phyloP scores from a whole-genome alignment of 2,797 vertebrate species.

The Cyprinodon diabolis region DNA sequence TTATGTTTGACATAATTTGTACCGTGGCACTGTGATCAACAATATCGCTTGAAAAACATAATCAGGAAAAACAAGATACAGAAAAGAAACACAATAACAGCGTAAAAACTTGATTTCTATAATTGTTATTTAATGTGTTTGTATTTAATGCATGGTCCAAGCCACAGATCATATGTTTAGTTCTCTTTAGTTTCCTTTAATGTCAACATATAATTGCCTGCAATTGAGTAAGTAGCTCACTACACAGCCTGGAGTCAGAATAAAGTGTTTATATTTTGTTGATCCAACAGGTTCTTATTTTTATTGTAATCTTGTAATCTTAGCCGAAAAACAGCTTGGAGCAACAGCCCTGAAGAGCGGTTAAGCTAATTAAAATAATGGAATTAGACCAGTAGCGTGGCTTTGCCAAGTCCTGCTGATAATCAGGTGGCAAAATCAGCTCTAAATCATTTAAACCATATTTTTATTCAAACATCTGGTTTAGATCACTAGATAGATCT shows the following conservation, averaged over 20 bases:
- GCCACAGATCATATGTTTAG: neutral
- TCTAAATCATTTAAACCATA: neutral
- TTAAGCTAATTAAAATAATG: conserved; percentile 5
- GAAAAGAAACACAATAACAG: neutral
- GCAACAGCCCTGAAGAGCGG: neutral
- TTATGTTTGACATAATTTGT: conserved; percentile 47
- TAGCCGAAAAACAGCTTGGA: neutral
- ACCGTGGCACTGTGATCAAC: conserved; percentile 13
- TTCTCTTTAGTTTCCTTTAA: neutral
- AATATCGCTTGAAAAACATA: conserved; percentile 15
- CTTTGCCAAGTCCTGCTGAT: neutral
- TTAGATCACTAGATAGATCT: neutral
- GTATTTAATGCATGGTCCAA: neutral
- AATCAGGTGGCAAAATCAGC: neutral
- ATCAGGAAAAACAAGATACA: neutral
- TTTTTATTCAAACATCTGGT: neutral
- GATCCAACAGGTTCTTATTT: conserved; percentile 2
- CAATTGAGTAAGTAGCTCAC: neutral
- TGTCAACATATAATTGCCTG: neutral
- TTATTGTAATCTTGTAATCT: conserved; percentile 2
- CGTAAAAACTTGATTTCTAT: neutral
- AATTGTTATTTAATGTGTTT: neutral
- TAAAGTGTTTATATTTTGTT: neutral
- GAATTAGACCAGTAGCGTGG: neutral
- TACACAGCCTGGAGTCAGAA: neutral